A percentile compares a stretch with the other conserved stretches of the same genome.
Evolutionary conservation across 2,888 invertebrate genomes (phyloP).

Genomic region (Leptura quadrifasciata): DNA sequence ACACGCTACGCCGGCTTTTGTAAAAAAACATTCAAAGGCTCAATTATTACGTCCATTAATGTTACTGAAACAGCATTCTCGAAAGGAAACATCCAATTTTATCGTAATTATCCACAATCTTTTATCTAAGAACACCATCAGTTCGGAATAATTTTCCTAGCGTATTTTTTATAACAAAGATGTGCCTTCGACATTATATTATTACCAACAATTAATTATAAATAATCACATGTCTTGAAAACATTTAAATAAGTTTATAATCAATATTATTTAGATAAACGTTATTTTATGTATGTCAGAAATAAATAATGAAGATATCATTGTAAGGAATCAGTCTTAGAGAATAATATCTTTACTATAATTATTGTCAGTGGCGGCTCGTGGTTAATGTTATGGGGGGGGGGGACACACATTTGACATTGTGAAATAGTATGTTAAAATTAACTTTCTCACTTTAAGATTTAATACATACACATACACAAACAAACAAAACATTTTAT

Average conservation of each 20-base stretch:
- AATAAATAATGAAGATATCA: constrained; percentile 8
- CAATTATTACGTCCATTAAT: neutral
- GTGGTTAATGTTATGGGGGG: too few relatives aligned
- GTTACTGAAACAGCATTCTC: constrained; percentile 9
- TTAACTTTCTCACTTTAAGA: too few relatives aligned
- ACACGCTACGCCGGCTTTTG: neutral
- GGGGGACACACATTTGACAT: too few relatives aligned
- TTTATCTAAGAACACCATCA: constrained; percentile 7
- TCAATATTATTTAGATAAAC: constrained; percentile 19
- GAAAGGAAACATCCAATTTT: neutral
- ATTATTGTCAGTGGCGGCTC: too few relatives aligned
- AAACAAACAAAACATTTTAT: too few relatives aligned
- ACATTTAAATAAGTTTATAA: constrained; percentile 12
- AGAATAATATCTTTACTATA: constrained; percentile 5
- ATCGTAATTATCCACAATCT: constrained; percentile 6
- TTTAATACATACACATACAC: too few relatives aligned
- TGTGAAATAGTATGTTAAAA: too few relatives aligned
- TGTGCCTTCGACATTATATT: neutral
- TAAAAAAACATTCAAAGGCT: neutral
- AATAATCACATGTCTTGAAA: neutral
- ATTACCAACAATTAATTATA: constrained; percentile 19
- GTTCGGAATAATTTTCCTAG: neutral
- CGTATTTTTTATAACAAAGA: constrained; percentile 15
- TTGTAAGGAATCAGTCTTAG: neutral
- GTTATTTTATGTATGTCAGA: neutral